phyloP scores from a whole-genome alignment of 30 jellyfish, hydroid and myxozoan species.

The Aurelia aurita region DNA sequence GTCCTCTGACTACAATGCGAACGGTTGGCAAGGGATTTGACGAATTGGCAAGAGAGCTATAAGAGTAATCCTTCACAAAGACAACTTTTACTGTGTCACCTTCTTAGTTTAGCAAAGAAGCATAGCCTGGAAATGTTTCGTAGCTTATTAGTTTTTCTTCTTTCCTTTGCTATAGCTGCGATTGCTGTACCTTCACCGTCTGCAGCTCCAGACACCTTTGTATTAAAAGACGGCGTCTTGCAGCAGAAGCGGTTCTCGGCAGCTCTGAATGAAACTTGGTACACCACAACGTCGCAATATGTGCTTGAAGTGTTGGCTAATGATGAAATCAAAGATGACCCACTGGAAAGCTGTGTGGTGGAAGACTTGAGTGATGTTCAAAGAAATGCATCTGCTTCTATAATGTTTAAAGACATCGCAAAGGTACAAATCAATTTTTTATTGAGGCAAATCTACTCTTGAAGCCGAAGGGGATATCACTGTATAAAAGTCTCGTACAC shows the following conservation, averaged over 20 bases:
- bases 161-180: background rate
- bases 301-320: conserved; percentile 51
- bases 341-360: conserved; percentile 39
- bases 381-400: background rate
- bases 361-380: background rate
- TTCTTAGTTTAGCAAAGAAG: background rate
- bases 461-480: too few relatives aligned
- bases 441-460: background rate
- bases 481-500: too few relatives aligned
- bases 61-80: too few relatives aligned
- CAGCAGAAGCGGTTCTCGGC: conserved; percentile 10
- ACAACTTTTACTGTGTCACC: background rate
- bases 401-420: conserved; percentile 24
- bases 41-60: too few relatives aligned
- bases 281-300: background rate
- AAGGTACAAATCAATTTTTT: conserved; percentile 7
- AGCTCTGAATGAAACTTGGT: conserved; percentile 33
- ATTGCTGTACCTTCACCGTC: background rate
- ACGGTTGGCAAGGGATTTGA: too few relatives aligned
- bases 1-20: background rate
- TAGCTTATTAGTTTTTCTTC: background rate
- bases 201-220: conserved; percentile 24
- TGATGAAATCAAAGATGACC: conserved; percentile 1
- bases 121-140: background rate
- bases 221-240: conserved; percentile 32